Evolutionary conservation across 2,888 invertebrate genomes (phyloP).

Genomic region (Trichogramma dendrolimi): DNA sequence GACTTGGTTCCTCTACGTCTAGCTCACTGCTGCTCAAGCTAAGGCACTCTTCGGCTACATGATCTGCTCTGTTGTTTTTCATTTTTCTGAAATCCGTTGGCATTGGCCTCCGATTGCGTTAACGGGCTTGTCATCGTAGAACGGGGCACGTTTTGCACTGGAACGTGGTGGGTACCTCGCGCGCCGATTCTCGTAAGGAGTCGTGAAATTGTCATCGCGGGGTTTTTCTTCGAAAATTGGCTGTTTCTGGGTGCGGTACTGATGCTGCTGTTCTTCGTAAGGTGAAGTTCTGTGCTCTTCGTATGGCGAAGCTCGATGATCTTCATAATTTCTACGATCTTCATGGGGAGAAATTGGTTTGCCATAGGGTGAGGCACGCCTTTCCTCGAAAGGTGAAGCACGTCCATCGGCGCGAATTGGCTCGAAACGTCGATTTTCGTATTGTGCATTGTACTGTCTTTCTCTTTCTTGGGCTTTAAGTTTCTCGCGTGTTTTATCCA

Average conservation of each 20-base stretch:
- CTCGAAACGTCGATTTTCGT: not conserved
- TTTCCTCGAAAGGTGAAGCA: not conserved
- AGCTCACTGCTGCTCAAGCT: slow-evolving; percentile 36
- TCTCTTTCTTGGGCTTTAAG: not conserved
- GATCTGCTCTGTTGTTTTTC: slow-evolving; percentile 17
- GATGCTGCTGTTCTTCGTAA: too few relatives aligned
- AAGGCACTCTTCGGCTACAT: slow-evolving; percentile 25
- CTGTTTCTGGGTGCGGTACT: too few relatives aligned
- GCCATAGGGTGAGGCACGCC: not conserved
- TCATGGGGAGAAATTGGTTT: not conserved
- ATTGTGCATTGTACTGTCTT: slow-evolving; percentile 10
- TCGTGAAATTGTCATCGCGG: too few relatives aligned
- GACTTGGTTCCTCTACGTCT: slow-evolving; percentile 41
- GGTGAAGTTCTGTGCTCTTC: not conserved
- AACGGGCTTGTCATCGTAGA: not conserved
- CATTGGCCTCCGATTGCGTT: slow-evolving; percentile 13
- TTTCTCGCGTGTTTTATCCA: too few relatives aligned
- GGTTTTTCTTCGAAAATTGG: not conserved
- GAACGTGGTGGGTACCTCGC: not conserved
- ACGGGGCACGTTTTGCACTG: not conserved
- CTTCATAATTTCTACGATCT: not conserved
- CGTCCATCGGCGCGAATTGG: not conserved
- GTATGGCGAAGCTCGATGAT: slow-evolving; percentile 5
- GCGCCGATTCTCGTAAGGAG: too few relatives aligned
- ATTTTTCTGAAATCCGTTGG: slow-evolving; percentile 17